Evolutionary conservation across 92 coral and sea anemone genomes (phyloP).

Genomic region (Micromussa lordhowensis): DNA sequence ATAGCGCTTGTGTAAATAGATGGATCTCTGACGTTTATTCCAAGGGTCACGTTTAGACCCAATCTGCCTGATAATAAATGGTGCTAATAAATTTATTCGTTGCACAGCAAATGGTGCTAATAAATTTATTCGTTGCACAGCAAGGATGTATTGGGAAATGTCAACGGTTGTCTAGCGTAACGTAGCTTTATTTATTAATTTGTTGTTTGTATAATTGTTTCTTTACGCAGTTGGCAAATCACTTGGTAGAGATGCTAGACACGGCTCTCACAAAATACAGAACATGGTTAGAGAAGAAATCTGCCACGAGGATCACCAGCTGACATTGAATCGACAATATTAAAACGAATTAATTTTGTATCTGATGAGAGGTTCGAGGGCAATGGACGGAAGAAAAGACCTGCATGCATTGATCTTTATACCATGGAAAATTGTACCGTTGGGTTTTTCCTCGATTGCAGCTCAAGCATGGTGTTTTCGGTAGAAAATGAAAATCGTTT

Average conservation of each 20-base stretch:
- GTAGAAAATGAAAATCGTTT: background rate
- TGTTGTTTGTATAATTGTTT: background rate
- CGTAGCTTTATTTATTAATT: background rate
- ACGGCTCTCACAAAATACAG: constrained; percentile 86
- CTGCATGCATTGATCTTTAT: background rate
- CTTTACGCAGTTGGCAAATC: constrained; percentile 76
- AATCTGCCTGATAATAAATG: too few species aligned
- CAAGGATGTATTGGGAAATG: too few species aligned
- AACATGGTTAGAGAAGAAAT: constrained; percentile 80
- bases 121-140: too few species aligned
- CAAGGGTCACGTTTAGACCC: too few species aligned
- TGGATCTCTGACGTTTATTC: too few species aligned
- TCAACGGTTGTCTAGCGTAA: too few species aligned
- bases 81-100: too few species aligned
- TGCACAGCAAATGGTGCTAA: too few species aligned
- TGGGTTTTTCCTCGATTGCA: background rate
- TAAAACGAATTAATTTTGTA: background rate
- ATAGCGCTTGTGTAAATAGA: too few species aligned
- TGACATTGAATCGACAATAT: constrained; percentile 36
- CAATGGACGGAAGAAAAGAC: background rate
- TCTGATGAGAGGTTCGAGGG: background rate
- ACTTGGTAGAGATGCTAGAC: constrained; percentile 86
- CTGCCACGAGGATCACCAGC: constrained; percentile 65
- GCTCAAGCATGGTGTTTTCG: background rate
- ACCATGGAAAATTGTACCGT: background rate